Evolutionary conservation across 2,888 invertebrate genomes (phyloP).

Genomic region (Rhopalosiphum nymphaeae): DNA sequence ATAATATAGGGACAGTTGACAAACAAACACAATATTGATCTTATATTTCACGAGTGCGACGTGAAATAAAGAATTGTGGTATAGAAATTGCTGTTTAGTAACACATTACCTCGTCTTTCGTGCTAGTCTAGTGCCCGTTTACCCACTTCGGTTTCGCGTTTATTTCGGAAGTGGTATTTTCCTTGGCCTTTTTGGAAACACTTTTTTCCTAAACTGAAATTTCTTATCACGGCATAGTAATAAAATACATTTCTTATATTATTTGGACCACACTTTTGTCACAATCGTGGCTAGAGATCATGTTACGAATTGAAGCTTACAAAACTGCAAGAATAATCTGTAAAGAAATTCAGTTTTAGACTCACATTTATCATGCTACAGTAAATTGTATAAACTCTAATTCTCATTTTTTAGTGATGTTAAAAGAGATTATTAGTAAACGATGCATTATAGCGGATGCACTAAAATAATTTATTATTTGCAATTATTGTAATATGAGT

Average conservation of each 20-base stretch:
- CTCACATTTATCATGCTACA: not conserved
- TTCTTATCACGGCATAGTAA: not conserved
- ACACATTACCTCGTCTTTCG: not conserved
- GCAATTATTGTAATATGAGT: not conserved
- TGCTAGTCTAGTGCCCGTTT: not conserved
- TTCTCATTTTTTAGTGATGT: not conserved
- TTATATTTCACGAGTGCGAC: not conserved
- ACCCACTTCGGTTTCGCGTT: not conserved
- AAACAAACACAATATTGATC: not conserved
- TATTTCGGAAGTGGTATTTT: not conserved
- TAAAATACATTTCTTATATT: not conserved
- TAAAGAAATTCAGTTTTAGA: not conserved
- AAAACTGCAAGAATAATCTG: not conserved
- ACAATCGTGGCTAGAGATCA: not conserved
- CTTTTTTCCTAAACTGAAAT: not conserved
- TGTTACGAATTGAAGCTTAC: not conserved
- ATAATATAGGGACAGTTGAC: not conserved
- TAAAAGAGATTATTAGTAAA: not conserved
- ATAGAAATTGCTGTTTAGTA: not conserved
- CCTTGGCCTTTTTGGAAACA: not conserved
- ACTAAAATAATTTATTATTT: not conserved
- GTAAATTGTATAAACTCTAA: not conserved
- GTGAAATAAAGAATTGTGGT: not conserved
- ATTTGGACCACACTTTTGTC: not conserved
- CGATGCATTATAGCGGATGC: not conserved